phyloP scores from a whole-genome alignment of 2,113 vertebrate genomes.

The Haemorhous mexicanus region DNA sequence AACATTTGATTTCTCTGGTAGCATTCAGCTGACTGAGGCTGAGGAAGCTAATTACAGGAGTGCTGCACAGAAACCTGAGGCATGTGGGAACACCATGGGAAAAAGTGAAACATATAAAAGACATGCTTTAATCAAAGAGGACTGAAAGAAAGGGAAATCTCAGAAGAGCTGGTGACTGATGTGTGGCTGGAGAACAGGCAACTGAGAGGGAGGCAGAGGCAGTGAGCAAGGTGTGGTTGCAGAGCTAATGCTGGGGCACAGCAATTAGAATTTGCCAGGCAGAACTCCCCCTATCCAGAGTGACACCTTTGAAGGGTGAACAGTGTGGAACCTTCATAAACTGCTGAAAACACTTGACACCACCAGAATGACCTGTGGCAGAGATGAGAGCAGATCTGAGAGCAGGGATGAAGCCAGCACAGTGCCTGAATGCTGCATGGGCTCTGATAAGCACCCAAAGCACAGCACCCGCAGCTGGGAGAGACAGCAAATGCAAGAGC shows the following conservation, averaged over 20 bases:
- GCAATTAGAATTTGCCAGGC: slow-evolving; percentile 7
- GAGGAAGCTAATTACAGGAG: neutral
- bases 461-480: fast-evolving
- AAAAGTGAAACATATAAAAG: neutral
- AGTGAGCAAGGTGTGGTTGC: neutral
- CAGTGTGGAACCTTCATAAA: neutral
- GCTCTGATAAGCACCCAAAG: neutral
- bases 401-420: neutral
- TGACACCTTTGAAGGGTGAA: slow-evolving; percentile 15
- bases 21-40: neutral
- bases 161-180: slow-evolving; percentile 29
- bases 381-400: slow-evolving; percentile 25
- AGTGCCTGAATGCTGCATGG: neutral
- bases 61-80: neutral
- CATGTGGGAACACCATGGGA: neutral
- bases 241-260: neutral
- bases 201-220: neutral
- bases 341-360: neutral
- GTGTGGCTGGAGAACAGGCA: neutral
- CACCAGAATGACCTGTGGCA: neutral
- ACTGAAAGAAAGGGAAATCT: neutral
- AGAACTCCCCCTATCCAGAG: neutral
- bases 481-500: neutral
- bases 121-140: slow-evolving; percentile 34
- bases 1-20: slow-evolving; percentile 12